Evolutionary conservation across 2,113 vertebrate species (phyloP), one percentile per base, ranked within the genome.

Genomic region (Willisornis vidua): DNA sequence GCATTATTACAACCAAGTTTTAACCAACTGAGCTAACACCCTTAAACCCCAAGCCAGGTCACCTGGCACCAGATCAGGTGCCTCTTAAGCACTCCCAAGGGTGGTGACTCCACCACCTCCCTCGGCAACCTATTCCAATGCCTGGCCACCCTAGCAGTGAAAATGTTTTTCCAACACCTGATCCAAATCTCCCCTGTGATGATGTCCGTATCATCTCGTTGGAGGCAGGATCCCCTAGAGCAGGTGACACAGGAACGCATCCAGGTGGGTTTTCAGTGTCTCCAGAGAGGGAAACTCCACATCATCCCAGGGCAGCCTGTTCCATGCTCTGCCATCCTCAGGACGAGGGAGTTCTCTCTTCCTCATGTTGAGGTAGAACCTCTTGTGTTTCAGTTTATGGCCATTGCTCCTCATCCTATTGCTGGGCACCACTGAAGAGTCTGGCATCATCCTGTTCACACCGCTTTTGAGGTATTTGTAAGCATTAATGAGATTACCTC

Each of bases 61-160:
- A 12, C 11, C 4, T 2, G 22, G 28, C 1, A 0, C 33, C 63
- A 41, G 17, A 18, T 13, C 28, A 20, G 23, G 14, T 20, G 2
- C 13, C 8, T 25, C 4, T 29, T 39, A 24, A 28, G n/a, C 39
- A 3, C 25, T 25, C 19, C 9, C 0, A 9, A 16, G 6, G 19
- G 0, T 4, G 7, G 14, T 35, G 41, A 11, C 25, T 76, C 16
- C 48, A 10, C 6, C n/a, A 2, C 6, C 5, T 26, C 24, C 17
- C 7, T 41, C 7, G 29, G 14, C 29, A 35, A 1, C 25, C 5
- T 19, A 0, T 49, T 33, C 14, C 29, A 9, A 5, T 31, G 48
- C 25, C 33, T 76, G 62, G 25, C 20, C 41, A 19, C 46, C 1
- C 1, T 12, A 35, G 61, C 0, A 2, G 20, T 31, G 78, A 22